These are phyloP conservation scores for Aegithalos caudatus DNA, from an alignment of 2,113 vertebrate species.

Conservation along the genomic window DNA sequence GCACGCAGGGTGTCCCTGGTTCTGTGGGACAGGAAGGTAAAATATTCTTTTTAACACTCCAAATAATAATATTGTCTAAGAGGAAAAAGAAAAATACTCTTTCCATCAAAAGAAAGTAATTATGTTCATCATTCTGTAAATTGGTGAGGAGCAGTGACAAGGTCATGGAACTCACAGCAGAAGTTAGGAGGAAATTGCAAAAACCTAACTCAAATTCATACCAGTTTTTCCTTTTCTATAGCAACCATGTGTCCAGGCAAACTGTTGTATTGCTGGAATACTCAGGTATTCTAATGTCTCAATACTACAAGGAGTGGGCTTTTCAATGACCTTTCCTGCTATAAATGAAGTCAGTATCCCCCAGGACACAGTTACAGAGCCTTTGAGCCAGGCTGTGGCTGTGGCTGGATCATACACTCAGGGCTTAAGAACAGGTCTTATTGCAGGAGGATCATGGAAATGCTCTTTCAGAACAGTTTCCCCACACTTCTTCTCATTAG, in stretches of 20 bases:
- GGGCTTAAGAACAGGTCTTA: neutral
- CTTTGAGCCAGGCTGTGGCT: neutral
- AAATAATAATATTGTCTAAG: neutral
- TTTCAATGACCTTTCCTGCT: neutral
- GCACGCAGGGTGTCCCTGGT: constrained; percentile 77
- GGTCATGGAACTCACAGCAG: neutral
- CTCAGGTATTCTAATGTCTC: neutral
- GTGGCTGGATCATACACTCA: neutral
- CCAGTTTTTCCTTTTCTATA: neutral
- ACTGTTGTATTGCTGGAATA: neutral
- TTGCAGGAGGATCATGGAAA: neutral
- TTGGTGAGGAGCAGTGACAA: neutral
- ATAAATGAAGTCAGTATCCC: neutral
- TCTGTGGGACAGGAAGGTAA: constrained; percentile 77
- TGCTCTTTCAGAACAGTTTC: neutral
- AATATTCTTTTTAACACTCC: neutral
- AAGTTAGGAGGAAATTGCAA: neutral
- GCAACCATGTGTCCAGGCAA: neutral
- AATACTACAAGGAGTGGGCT: neutral
- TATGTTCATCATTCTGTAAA: neutral
- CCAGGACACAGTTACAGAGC: neutral
- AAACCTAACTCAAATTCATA: neutral
- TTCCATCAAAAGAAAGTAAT: neutral
- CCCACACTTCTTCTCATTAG: neutral
- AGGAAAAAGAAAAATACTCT: neutral